Base-by-base conservation (phyloP, 2,888 invertebrate species). In the Drosophila setosimentum region DNA sequence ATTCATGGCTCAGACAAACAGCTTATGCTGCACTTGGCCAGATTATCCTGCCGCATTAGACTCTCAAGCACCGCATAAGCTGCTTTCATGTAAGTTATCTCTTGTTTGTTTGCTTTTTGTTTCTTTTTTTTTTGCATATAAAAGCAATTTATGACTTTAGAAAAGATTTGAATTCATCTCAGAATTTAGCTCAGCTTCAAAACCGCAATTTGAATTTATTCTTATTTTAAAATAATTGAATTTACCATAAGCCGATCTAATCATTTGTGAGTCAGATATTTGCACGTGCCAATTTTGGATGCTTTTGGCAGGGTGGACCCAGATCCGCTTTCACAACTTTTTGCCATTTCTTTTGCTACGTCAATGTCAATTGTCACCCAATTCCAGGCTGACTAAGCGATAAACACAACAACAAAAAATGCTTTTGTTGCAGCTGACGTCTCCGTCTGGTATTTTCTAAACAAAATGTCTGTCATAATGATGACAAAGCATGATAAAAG, bases 201-300 rank as follows among this genome's bases (percentile, higher is more conserved):
- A 13, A 13, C 24, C 3, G 45, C 45, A 45, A 45, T 45, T 24
- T 45, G 45, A 45, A 45, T 45, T 45, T 24, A 45, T 16, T 45
- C 21, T 13, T 16, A 24, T 24, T 45, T 45, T 24, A 1, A 45
- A 45, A 16, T 24, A 49, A 49, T 49, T 27, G 27, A 10, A 30
- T 40, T 40, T 27, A 45, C 21, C 16, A 45, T 16, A 45, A 24
- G 16, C 16, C n/a, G 40, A n/a, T 40, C 5, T 40, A 40, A 40
- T 40, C 40, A n/a, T 45, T 18, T 58, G 29, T 45, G 21, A 24
- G 42, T 40, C 53, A 62, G 32, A 74, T 82, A 70, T 79, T 75
- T 79, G 72, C 74, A 66, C 74, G 50, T 65, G 65, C 68, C 68
- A 72, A 77, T 82, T 79, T 24, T 24, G 16, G 75, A 57, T 68